Evolutionary conservation across 2,888 invertebrate genomes (phyloP).

Genomic region (Steinernema scapterisci): DNA sequence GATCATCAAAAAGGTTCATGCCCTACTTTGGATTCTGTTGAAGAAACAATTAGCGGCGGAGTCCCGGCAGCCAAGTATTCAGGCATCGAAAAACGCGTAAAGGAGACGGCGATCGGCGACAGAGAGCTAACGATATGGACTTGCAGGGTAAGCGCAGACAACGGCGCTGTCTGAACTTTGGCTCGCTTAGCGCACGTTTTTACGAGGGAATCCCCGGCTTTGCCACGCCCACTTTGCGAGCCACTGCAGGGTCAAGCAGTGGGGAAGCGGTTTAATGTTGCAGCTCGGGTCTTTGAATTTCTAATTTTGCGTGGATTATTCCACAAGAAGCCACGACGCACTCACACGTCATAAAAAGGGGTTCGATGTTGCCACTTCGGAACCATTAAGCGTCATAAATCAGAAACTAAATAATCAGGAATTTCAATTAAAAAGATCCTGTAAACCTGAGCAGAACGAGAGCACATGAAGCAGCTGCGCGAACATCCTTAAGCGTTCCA

Average conservation of each 20-base stretch:
- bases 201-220: slow-evolving; percentile 21
- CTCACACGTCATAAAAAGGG: too few relatives aligned
- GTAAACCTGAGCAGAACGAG: too few relatives aligned
- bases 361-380: too few relatives aligned
- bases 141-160: neutral
- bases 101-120: neutral
- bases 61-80: neutral
- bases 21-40: too few relatives aligned
- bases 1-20: too few relatives aligned
- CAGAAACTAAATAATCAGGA: too few relatives aligned
- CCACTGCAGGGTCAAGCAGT: slow-evolving; percentile 1
- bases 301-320: neutral
- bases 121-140: slow-evolving; percentile 9
- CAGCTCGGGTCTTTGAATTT: slow-evolving; percentile 3
- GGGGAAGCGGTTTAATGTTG: neutral
- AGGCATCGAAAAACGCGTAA: neutral
- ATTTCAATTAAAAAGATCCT: too few relatives aligned
- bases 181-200: neutral
- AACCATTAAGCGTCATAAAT: neutral
- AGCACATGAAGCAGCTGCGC: too few relatives aligned
- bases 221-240: slow-evolving; percentile 19
- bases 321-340: too few relatives aligned
- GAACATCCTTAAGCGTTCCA: neutral
- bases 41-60: too few relatives aligned
- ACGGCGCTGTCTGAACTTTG: slow-evolving; percentile 25